A percentile compares a stretch with the other conserved stretches of the same genome.
phyloP scores from a whole-genome alignment of 1,140 invertebrate species.

The Lysiphlebus fabarum region DNA sequence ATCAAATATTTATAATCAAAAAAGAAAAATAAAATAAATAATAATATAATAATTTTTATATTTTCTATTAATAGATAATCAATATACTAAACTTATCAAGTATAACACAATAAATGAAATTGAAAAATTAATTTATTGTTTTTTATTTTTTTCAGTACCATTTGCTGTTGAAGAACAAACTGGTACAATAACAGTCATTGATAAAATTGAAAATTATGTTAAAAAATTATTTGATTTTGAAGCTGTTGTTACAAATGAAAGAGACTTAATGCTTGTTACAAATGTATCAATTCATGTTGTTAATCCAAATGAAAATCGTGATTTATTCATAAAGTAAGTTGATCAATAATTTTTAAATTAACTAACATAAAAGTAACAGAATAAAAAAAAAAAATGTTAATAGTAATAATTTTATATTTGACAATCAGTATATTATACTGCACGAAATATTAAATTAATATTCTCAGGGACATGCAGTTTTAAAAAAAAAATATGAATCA shows the following conservation, averaged over 20 bases:
- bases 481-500: no score
- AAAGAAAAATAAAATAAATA: no score
- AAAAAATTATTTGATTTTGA: slow-evolving; percentile 74
- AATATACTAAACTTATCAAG: neutral
- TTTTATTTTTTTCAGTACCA: slow-evolving; percentile 70
- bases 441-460: no score
- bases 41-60: no score
- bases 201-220: slow-evolving; percentile 69
- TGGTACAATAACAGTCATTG: slow-evolving; percentile 81
- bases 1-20: neutral
- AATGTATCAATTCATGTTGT: slow-evolving; percentile 82
- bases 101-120: neutral
- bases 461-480: no score
- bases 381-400: no score
- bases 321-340: slow-evolving; percentile 67
- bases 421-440: no score
- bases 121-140: slow-evolving; percentile 8
- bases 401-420: no score
- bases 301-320: slow-evolving; percentile 67
- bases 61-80: no score
- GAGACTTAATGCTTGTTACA: slow-evolving; percentile 67
- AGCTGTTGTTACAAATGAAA: slow-evolving; percentile 70
- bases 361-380: neutral
- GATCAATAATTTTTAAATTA: slow-evolving; percentile 2
- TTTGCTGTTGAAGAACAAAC: slow-evolving; percentile 86